Evolutionary conservation across 2,888 invertebrate genomes (phyloP), one percentile per base, ranked within the genome.

Genomic region (Diogma glabrata): DNA sequence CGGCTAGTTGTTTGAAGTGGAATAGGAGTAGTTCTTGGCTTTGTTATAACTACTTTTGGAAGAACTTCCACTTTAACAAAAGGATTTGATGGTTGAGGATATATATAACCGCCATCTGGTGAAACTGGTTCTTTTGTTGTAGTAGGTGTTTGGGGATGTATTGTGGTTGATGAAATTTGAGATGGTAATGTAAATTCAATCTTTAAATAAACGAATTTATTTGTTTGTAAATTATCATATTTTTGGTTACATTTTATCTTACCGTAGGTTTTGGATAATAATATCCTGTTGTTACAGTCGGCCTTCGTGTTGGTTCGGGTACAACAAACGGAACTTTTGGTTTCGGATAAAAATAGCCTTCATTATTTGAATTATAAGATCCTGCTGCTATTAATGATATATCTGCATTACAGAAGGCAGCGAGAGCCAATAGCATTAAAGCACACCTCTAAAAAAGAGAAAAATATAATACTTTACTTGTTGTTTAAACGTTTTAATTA

Each of bases 361-460:
- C 30, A 22, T 48, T 20, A 24, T 19, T 30, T 33, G 48, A 19
- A 20, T 48, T 33, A 22, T 48, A 33, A 10, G 48, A 33, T 48
- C 48, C 48, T 8, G 48, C 48, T 22, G 48, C 30, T 33, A 48
- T 48, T 8, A 48, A 20, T 33, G 48, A 48, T 24, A 48, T 48
- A 30, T 48, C 48, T 22, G 48, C 48, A 8, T 33, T 48, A 30
- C 48, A 24, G 19, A 33, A 33, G 9, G 48, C 48, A 48, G 19
- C 8, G 8, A 48, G 22, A 20, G 48, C 48, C 16, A 48, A n/a
- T 7, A 48, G 20, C 22, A 48, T n/a, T 19, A 48, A 14, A 30
- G 22, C 26, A 22, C 33, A 14, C 16, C 48, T 48, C 48, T 48
- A n/a, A n/a, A n/a, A n/a, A n/a, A n/a, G n/a, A n/a, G n/a, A n/a